These are phyloP conservation scores for Tapirus indicus DNA, from an alignment of 2,797 vertebrate species.

Conservation along the genomic window DNA sequence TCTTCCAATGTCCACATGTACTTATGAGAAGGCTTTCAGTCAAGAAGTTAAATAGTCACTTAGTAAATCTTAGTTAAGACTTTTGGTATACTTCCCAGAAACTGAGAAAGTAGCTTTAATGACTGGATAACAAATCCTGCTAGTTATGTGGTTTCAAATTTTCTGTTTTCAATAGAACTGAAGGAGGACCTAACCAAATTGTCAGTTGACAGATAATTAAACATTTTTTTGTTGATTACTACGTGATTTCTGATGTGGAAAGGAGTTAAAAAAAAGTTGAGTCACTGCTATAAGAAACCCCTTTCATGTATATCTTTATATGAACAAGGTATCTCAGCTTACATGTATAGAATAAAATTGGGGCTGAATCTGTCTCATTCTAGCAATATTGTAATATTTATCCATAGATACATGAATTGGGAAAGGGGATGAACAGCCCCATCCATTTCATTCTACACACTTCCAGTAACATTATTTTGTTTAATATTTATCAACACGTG, in stretches of 20 bases:
- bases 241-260: constrained; percentile 1
- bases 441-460: neutral
- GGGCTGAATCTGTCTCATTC: neutral
- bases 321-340: neutral
- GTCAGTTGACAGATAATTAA: neutral
- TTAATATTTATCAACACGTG: neutral
- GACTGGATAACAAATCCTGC: neutral
- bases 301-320: neutral
- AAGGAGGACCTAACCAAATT: neutral
- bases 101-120: neutral
- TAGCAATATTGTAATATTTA: neutral
- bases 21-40: neutral
- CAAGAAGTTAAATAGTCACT: neutral
- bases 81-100: neutral
- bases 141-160: neutral
- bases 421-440: neutral
- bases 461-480: neutral
- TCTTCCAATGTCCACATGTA: neutral
- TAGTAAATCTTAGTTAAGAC: constrained; percentile 22
- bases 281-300: neutral
- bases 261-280: neutral
- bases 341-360: neutral
- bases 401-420: neutral
- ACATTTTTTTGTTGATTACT: neutral
- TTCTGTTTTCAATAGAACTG: neutral